Percentiles rank a stretch among this genome's conserved stretches.
Evolutionary conservation across 2,797 vertebrate species (phyloP).

Genomic region (Poecilia wingei): DNA sequence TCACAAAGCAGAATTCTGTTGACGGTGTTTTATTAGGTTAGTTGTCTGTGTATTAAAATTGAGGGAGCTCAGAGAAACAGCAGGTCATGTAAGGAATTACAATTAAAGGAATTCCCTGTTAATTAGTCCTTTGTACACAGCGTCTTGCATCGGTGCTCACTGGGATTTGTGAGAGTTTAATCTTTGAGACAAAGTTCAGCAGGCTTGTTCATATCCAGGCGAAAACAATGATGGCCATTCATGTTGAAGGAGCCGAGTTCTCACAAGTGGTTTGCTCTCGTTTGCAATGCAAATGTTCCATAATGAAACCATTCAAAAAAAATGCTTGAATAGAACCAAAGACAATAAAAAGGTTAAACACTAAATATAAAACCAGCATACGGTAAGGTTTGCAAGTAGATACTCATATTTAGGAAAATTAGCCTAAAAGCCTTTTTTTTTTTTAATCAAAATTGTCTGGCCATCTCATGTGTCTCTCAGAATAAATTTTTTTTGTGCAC

Average conservation of each 20-base stretch:
- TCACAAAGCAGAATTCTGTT: not conserved
- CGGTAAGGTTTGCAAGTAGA: not conserved
- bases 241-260: slow-evolving; percentile 2
- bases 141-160: slow-evolving; percentile 44
- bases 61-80: slow-evolving; percentile 2
- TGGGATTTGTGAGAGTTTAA: slow-evolving; percentile 63
- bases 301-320: not conserved
- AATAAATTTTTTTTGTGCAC: not conserved
- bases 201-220: slow-evolving; percentile 25
- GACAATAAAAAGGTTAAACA: not conserved
- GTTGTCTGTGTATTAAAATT: not conserved
- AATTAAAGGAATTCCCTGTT: slow-evolving; percentile 25
- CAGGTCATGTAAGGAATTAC: not conserved
- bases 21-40: not conserved
- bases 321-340: not conserved
- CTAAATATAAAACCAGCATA: not conserved
- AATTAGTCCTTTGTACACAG: slow-evolving; percentile 25
- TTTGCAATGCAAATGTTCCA: slow-evolving; percentile 34
- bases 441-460: not conserved
- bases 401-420: not conserved
- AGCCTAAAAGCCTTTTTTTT: not conserved
- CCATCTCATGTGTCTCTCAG: not conserved
- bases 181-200: slow-evolving; percentile 58
- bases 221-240: slow-evolving; percentile 54
- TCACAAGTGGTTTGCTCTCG: slow-evolving; percentile 22